Conservation (phyloP, 1,140 invertebrate species). For the Leguminivora glycinivorella region DNA sequence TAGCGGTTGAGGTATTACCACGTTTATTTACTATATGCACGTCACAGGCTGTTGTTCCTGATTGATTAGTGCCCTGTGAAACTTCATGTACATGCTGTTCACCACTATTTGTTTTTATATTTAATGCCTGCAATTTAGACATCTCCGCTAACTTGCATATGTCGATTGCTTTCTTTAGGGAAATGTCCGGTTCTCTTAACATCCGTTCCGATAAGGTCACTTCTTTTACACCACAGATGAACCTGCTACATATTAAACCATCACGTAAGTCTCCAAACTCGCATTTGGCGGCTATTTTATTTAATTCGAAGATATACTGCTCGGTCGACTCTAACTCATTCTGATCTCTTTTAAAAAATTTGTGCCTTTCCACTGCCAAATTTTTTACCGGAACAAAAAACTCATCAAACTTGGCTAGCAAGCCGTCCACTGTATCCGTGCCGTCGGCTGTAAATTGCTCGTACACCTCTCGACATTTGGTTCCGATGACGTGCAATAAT, state of each 20-base stretch:
- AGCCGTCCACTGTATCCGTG: constrained; percentile 17
- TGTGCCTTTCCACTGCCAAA: constrained; percentile 39
- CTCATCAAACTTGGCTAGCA: constrained; percentile 34
- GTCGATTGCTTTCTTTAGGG: constrained; percentile 29
- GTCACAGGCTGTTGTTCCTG: background rate
- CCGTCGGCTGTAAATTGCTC: constrained; percentile 36
- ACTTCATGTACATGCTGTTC: constrained; percentile 14
- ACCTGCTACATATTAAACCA: constrained; percentile 35
- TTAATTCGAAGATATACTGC: constrained; percentile 36
- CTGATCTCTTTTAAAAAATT: constrained; percentile 40
- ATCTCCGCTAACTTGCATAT: constrained; percentile 30
- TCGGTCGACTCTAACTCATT: constrained; percentile 34
- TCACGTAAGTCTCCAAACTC: constrained; percentile 35
- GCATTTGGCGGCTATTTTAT: constrained; percentile 38
- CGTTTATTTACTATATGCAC: background rate
- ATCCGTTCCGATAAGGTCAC: constrained; percentile 17
- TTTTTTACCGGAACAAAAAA: constrained; percentile 42
- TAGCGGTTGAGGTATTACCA: background rate
- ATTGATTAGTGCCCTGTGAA: background rate
- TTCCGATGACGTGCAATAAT: constrained; percentile 32
- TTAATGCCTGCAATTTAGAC: constrained; percentile 18
- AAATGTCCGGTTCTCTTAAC: constrained; percentile 19
- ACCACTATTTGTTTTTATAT: constrained; percentile 19
- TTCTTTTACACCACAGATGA: constrained; percentile 33
- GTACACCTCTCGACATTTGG: constrained; percentile 36